Evolutionary conservation across 2,797 vertebrate species (phyloP), one percentile per base, ranked within the genome.

Genomic region (Acanthurus tractus): DNA sequence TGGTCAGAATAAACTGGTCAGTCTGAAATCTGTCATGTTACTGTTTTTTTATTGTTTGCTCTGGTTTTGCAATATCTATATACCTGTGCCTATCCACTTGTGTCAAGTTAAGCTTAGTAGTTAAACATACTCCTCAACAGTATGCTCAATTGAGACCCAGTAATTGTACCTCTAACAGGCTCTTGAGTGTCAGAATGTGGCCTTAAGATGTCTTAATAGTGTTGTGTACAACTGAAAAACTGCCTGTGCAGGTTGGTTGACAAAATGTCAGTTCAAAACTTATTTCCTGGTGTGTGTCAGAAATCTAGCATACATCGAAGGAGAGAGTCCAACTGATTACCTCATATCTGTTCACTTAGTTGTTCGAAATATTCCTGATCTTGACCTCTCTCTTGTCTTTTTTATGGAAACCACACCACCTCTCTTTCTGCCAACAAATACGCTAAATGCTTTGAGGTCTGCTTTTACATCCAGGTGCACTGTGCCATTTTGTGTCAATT

Each of bases 401-500:
- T 56, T 0, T 29, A 29, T n/a, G 9, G 6, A 73, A 54, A 73
- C 15, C 36, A 18, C 13, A 6, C 20, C 8, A 10, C n/a, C n/a
- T 25, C 36, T 72, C 23, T 38, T 18, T 4, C 17, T 38, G 14
- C 1, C 48, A 63, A 23, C 49, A 70, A 56, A 8, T 64, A 44
- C 52, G 14, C 42, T 9, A 8, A 36, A 10, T 56, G n/a, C 38
- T 40, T 40, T 11, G 38, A 8, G 38, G 38, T 29, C 15, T 61
- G 50, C 8, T 63, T 61, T 69, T 17, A 59, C 25, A 10, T 44
- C 25, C 22, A 2, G 40, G 14, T 44, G 14, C 25, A 34, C 18
- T 2, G 18, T 59, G 13, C 66, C 50, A 58, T 80, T 73, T 82
- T 57, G 11, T 57, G 13, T 8, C 2, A 38, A 55, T 61, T 67